Percentiles rank a stretch among this genome's conserved stretches.
Conservation (phyloP, 2,113 vertebrate genomes). For the Neoarius graeffei region DNA sequence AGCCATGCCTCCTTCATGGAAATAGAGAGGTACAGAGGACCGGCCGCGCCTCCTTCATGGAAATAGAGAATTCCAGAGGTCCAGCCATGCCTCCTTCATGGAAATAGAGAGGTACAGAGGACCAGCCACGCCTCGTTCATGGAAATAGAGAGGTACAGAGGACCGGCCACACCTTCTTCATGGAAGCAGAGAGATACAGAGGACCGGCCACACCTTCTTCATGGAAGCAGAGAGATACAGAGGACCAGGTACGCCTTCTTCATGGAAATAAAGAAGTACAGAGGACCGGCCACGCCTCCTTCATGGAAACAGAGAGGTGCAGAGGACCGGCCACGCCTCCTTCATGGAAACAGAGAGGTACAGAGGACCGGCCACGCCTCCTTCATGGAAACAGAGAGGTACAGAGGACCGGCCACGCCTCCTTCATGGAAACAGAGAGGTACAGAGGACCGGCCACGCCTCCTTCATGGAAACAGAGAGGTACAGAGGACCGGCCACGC, state of each 20-base stretch:
- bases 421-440: no score
- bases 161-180: not conserved
- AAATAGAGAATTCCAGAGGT: not conserved
- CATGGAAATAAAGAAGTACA: not conserved
- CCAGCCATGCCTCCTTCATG: not conserved
- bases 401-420: not conserved
- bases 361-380: not conserved
- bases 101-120: not conserved
- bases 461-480: not conserved
- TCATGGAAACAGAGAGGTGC: rapidly evolving
- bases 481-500: not conserved
- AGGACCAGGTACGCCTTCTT: not conserved
- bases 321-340: not conserved
- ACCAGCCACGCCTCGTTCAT: not conserved
- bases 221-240: not conserved
- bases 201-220: not conserved
- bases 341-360: not conserved
- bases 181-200: not conserved
- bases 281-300: not conserved
- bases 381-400: not conserved
- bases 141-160: not conserved
- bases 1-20: not conserved
- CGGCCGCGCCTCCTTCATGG: not conserved
- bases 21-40: not conserved
- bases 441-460: not conserved